Percentiles rank a stretch among this genome's conserved stretches.
phyloP scores from a whole-genome alignment of 2,888 invertebrate species.

The Lysandra coridon region DNA sequence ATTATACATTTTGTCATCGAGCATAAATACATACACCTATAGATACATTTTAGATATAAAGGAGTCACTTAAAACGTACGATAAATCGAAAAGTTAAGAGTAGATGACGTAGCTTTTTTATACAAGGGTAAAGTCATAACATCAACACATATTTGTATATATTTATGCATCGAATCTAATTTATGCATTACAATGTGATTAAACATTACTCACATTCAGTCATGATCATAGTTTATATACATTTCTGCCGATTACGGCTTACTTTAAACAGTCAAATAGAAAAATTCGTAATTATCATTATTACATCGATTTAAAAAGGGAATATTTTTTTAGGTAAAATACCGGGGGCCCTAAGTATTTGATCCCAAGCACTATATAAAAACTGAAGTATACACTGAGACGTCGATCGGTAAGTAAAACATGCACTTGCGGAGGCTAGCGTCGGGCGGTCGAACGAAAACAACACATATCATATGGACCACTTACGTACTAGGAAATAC shows the following conservation, averaged over 20 bases:
- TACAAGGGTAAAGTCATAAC: background rate
- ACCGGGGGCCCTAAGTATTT: conserved; percentile 67
- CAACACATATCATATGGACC: conserved; percentile 64
- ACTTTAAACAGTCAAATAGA: conserved; percentile 60
- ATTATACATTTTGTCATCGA: conserved; percentile 6
- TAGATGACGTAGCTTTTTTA: background rate
- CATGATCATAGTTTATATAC: conserved; percentile 52
- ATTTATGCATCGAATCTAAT: conserved; percentile 29
- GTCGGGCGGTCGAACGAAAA: conserved; percentile 41
- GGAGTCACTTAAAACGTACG: background rate
- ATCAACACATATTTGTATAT: conserved; percentile 6
- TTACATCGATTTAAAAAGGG: conserved; percentile 50
- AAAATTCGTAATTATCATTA: conserved; percentile 61
- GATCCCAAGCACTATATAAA: conserved; percentile 78
- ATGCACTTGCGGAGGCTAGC: conserved; percentile 41
- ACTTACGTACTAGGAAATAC: conserved; percentile 76
- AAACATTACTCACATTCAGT: conserved; percentile 32
- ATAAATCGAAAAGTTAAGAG: background rate
- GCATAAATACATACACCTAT: conserved; percentile 23
- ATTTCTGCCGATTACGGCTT: conserved; percentile 55
- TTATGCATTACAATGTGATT: conserved; percentile 44
- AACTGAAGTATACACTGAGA: conserved; percentile 45
- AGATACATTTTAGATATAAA: background rate
- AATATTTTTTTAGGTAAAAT: conserved; percentile 26
- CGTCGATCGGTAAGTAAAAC: conserved; percentile 28